Conservation (phyloP, 2,113 vertebrate genomes). For the Varanus salvator region DNA sequence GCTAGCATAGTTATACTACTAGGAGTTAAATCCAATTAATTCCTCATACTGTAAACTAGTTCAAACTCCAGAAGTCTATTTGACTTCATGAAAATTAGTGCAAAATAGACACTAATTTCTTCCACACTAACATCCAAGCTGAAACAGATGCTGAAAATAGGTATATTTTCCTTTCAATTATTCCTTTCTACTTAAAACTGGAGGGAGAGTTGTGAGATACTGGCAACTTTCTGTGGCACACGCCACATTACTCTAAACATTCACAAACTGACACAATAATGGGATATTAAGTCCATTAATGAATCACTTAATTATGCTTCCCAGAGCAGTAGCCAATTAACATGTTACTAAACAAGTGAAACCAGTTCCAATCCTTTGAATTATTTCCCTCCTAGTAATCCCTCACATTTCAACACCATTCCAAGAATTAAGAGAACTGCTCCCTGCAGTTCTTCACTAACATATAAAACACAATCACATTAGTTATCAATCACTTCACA, state of each 20-base stretch:
- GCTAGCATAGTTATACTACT: background rate
- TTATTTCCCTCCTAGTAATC: background rate
- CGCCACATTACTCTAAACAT: background rate
- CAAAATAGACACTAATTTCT: background rate
- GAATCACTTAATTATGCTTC: background rate
- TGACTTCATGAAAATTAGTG: background rate
- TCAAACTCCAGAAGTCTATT: background rate
- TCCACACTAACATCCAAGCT: background rate
- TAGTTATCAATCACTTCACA: background rate
- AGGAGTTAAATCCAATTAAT: background rate
- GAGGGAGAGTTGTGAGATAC: background rate
- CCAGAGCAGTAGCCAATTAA: constrained; percentile 16
- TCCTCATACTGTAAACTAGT: background rate
- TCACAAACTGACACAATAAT: background rate
- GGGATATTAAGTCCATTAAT: constrained; percentile 10
- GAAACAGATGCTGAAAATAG: constrained; percentile 35
- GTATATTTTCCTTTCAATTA: background rate
- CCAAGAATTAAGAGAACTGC: constrained; percentile 2
- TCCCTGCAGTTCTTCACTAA: constrained; percentile 16
- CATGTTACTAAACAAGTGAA: background rate
- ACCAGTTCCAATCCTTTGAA: background rate
- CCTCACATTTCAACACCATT: background rate
- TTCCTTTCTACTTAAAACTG: background rate
- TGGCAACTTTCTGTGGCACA: background rate
- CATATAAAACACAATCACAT: background rate